Percentiles rank a stretch among this genome's conserved stretches.
Evolutionary conservation across 2,113 vertebrate genomes (phyloP).

Genomic region (Philantomba maxwellii): DNA sequence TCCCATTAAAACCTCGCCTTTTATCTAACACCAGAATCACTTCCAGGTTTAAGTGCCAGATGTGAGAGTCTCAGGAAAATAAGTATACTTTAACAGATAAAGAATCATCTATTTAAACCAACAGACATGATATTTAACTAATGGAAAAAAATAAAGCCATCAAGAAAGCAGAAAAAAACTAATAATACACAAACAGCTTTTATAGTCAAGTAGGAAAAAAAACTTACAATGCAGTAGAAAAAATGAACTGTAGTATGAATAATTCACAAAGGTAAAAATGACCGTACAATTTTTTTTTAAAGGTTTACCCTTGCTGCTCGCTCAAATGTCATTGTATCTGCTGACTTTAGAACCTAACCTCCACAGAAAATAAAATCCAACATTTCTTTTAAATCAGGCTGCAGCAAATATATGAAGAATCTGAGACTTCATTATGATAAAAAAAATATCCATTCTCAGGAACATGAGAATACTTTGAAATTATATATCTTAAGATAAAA

Average conservation of each 20-base stretch:
- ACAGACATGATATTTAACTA: no score
- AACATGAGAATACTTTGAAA: accelerated
- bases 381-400: accelerated
- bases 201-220: neutral
- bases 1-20: neutral
- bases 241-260: neutral
- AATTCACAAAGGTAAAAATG: neutral
- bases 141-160: neutral
- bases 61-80: neutral
- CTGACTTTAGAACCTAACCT: accelerated
- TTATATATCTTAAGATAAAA: no score
- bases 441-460: neutral
- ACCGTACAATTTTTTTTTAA: accelerated
- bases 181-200: neutral
- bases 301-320: no score
- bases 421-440: accelerated
- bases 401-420: accelerated
- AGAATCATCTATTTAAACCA: neutral
- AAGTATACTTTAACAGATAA: accelerated
- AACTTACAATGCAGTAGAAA: neutral
- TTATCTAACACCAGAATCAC: accelerated
- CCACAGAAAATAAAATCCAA: accelerated
- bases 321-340: accelerated
- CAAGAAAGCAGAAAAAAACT: neutral
- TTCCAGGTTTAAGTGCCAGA: neutral